phyloP scores from a whole-genome alignment of 92 coral and sea anemone genomes.

The Zoanthus gigantus region DNA sequence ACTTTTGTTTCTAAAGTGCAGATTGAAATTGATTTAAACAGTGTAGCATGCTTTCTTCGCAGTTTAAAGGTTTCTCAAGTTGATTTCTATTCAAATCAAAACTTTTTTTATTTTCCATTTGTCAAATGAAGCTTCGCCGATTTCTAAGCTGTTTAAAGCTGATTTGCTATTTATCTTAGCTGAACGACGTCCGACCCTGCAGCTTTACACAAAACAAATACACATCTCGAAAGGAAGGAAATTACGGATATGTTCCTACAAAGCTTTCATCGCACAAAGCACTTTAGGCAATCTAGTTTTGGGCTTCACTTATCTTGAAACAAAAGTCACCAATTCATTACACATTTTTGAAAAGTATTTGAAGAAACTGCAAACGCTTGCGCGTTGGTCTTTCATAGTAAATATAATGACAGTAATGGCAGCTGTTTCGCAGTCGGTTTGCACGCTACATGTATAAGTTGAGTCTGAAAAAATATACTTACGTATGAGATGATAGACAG shows the following conservation, averaged over 20 bases:
- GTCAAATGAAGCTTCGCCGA: background rate
- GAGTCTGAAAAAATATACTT: conserved; percentile 49
- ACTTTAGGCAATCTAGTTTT: background rate
- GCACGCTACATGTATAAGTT: conserved; percentile 24
- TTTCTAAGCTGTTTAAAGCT: background rate
- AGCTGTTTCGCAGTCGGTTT: conserved; percentile 42
- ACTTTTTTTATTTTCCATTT: background rate
- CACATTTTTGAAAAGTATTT: background rate
- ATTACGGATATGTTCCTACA: conserved; percentile 13
- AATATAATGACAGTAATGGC: conserved; percentile 33
- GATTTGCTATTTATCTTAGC: background rate
- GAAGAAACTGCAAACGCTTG: conserved; percentile 19
- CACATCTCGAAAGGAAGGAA: conserved; percentile 23
- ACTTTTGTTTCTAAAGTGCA: background rate
- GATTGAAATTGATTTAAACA: background rate
- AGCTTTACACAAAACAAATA: conserved; percentile 28
- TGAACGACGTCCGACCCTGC: conserved; percentile 4
- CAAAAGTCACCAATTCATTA: background rate
- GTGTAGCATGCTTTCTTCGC: background rate
- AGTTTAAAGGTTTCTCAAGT: background rate
- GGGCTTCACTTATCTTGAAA: background rate
- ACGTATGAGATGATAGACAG: conserved; percentile 80
- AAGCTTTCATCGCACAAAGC: background rate
- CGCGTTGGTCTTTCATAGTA: conserved; percentile 52
- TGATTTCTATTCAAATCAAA: background rate